Evolutionary conservation across 37 sponge, comb jelly and placozoan species (phyloP).

Genomic region (Petrosia ficiformis): DNA sequence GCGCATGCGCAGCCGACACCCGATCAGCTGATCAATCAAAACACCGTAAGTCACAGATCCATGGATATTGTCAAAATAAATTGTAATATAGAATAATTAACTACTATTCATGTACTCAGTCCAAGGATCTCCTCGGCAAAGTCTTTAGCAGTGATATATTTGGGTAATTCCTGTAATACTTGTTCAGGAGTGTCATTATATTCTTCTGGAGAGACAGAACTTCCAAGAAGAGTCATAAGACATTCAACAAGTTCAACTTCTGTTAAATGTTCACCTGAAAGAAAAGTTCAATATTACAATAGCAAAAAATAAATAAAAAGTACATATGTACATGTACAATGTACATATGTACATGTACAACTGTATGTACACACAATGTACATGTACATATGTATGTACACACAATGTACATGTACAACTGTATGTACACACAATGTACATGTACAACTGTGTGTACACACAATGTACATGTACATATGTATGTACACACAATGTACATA

Average conservation of each 20-base stretch:
- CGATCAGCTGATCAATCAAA: constrained; percentile 4
- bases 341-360: not conserved
- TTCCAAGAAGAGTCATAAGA: constrained; percentile 83
- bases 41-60: no score
- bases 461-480: no score
- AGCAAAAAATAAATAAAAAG: not conserved
- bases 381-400: not conserved
- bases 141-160: constrained; percentile 51
- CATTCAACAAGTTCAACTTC: constrained; percentile 88
- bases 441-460: no score
- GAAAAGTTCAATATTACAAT: no score
- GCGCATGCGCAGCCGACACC: not conserved
- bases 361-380: not conserved
- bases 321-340: not conserved
- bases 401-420: no score
- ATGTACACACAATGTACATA: no score
- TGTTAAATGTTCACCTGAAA: constrained; percentile 89
- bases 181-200: constrained; percentile 31
- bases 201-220: constrained; percentile 50
- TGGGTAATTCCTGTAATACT: constrained; percentile 46
- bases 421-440: no score
- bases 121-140: constrained; percentile 83
- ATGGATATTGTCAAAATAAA: not conserved
- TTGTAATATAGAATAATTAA: not conserved
- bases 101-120: constrained; percentile 25